Percentiles rank a stretch among this genome's conserved stretches.
These are phyloP conservation scores for Daubentonia madagascariensis DNA, from an alignment of 2,113 vertebrate species.

Conservation along the genomic window DNA sequence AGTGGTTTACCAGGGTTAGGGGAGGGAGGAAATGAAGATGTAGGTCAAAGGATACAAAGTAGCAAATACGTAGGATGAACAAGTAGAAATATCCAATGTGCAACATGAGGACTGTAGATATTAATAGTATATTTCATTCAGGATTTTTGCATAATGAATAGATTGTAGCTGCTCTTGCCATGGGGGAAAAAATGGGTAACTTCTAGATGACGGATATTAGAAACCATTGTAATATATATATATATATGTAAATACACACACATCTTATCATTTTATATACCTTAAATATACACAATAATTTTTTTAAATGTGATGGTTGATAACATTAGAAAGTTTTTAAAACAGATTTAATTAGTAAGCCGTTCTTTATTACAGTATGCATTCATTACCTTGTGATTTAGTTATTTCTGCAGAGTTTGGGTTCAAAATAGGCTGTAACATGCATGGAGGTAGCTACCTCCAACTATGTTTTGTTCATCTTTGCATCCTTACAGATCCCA, in stretches of 20 bases:
- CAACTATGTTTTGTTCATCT: not conserved
- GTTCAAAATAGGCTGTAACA: not conserved
- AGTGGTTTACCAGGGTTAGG: not conserved
- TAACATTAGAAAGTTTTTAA: not conserved
- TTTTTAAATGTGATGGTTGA: not conserved
- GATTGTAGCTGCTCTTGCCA: not conserved
- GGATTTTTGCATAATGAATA: not conserved
- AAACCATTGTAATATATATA: not conserved
- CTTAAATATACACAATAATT: not conserved
- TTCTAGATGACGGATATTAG: not conserved
- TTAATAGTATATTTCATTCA: not conserved
- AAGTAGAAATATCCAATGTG: not conserved
- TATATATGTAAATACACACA: not conserved
- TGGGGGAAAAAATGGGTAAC: not conserved
- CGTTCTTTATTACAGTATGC: not conserved
- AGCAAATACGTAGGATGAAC: not conserved
- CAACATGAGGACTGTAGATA: not conserved
- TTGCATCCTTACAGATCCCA: not conserved
- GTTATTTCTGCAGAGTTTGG: not conserved
- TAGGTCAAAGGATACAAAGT: not conserved
- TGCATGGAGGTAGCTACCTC: not conserved
- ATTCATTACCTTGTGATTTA: not conserved
- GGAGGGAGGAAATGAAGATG: not conserved
- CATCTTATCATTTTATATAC: not conserved
- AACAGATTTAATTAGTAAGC: not conserved